phyloP scores from a whole-genome alignment of 2,113 vertebrate species.

The Notechis scutatus region DNA sequence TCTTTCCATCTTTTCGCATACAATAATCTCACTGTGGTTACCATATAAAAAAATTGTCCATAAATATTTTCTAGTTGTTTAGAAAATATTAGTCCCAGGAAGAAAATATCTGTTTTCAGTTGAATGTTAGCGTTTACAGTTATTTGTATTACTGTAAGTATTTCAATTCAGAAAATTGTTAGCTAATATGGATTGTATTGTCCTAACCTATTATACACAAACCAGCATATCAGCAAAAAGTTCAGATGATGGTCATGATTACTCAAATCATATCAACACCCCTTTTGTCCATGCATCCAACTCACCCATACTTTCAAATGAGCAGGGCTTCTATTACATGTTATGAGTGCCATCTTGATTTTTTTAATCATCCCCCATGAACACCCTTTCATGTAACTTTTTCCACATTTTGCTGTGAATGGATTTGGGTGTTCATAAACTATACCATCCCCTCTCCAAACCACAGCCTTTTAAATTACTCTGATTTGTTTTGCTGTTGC shows the following conservation, averaged over 20 bases:
- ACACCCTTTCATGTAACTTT: background rate
- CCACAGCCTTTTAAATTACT: background rate
- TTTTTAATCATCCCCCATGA: background rate
- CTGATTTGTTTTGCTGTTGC: background rate
- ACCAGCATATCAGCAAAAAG: background rate
- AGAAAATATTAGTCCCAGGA: background rate
- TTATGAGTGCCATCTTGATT: background rate
- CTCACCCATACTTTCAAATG: background rate
- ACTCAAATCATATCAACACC: background rate
- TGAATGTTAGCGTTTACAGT: background rate
- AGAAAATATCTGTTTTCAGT: background rate
- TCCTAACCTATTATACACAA: background rate
- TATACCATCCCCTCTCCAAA: background rate
- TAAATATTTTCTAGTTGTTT: background rate
- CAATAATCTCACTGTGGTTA: background rate
- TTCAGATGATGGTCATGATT: background rate
- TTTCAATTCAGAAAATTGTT: background rate
- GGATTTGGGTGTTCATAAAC: background rate
- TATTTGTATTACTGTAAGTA: background rate
- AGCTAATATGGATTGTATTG: background rate
- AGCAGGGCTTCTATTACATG: background rate
- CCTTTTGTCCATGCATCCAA: background rate
- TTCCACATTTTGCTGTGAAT: background rate
- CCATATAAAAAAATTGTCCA: background rate
- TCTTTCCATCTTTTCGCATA: background rate